A percentile compares a stretch with the other conserved stretches of the same genome.
Evolutionary conservation across 2,888 invertebrate species (phyloP).

Genomic region (Ectobius pallidus): DNA sequence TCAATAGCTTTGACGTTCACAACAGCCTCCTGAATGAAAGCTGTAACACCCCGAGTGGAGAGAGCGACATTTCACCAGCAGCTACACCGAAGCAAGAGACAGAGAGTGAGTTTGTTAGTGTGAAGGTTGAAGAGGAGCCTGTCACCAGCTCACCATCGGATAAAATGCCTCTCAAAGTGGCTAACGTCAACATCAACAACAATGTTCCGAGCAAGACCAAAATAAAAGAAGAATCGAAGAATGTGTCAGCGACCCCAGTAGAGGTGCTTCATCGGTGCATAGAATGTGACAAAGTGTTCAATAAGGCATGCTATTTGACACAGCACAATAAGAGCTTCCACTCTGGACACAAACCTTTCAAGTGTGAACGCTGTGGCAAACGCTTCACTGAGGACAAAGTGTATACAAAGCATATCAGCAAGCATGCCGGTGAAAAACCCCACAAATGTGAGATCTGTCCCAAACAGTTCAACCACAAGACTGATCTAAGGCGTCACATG

Average conservation of each 20-base stretch:
- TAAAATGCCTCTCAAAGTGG: neutral
- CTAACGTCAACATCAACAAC: neutral
- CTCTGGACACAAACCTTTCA: constrained; percentile 83
- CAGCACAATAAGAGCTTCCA: constrained; percentile 92
- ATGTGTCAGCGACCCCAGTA: constrained; percentile 43
- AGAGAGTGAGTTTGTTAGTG: neutral
- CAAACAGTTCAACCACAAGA: constrained; percentile 90
- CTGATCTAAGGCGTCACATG: constrained; percentile 84
- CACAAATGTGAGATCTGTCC: constrained; percentile 85
- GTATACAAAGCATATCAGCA: constrained; percentile 75
- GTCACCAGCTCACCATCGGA: neutral
- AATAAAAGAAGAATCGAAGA: too few species aligned
- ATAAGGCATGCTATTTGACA: constrained; percentile 85
- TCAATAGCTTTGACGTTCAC: neutral
- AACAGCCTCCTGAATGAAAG: neutral
- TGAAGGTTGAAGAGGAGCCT: neutral
- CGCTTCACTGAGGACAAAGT: constrained; percentile 74
- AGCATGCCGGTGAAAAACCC: constrained; percentile 83
- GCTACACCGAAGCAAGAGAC: too few species aligned
- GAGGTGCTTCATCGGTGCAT: constrained; percentile 67
- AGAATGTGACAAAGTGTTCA: constrained; percentile 84
- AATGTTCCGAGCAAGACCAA: too few species aligned
- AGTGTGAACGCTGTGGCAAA: constrained; percentile 85
- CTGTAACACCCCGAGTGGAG: neutral
- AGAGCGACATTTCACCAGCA: constrained; percentile 9